Evolutionary conservation across 1,140 invertebrate species (phyloP).

Genomic region (Monomorium pharaonis): DNA sequence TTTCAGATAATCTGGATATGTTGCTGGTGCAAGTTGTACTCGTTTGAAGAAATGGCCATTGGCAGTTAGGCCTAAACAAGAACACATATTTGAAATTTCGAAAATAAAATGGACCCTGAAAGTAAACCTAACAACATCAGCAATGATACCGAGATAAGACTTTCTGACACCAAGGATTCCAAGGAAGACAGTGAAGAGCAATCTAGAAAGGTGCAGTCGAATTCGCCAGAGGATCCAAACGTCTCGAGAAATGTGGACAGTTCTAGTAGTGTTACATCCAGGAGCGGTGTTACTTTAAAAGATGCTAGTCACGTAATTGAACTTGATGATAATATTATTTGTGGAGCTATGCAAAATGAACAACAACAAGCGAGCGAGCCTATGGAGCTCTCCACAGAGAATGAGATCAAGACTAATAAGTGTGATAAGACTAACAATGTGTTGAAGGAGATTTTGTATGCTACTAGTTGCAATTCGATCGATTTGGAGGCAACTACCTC

Average conservation of each 20-base stretch:
- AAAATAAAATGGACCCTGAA: conserved; percentile 20
- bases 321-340: background rate
- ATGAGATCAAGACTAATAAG: conserved; percentile 7
- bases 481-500: conserved; percentile 42
- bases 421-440: conserved; percentile 11
- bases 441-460: background rate
- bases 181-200: background rate
- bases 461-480: background rate
- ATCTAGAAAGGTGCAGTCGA: background rate
- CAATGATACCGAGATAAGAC: background rate
- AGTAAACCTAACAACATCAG: too few species aligned
- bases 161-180: background rate
- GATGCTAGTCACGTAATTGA: background rate
- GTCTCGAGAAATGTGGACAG: background rate
- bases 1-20: background rate
- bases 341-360: background rate
- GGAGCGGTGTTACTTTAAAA: background rate
- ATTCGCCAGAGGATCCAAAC: background rate
- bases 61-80: background rate
- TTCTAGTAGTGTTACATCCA: background rate
- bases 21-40: background rate
- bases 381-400: conserved; percentile 14
- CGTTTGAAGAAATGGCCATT: background rate
- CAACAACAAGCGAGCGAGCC: background rate
- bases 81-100: background rate